Percentiles rank a stretch among this genome's conserved stretches.
Evolutionary conservation across 30 jellyfish, hydroid and myxozoan species (phyloP).

Genomic region (Pelagia noctiluca): DNA sequence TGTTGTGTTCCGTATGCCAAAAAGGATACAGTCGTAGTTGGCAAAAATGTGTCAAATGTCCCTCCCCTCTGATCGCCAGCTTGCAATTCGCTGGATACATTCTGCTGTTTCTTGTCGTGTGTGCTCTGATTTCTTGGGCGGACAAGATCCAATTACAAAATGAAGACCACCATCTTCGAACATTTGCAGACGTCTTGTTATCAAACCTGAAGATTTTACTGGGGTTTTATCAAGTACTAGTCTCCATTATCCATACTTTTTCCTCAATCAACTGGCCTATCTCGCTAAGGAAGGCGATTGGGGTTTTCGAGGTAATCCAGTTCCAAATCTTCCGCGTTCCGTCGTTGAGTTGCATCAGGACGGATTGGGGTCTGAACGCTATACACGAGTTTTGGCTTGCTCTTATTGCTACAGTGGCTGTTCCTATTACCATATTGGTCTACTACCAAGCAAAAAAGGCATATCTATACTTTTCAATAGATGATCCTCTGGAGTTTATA

Average conservation of each 20-base stretch:
- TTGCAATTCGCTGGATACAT: constrained; percentile 33
- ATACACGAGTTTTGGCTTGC: constrained; percentile 50
- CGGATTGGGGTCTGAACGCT: constrained; percentile 44
- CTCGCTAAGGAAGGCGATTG: constrained; percentile 8
- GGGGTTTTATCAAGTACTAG: constrained; percentile 61
- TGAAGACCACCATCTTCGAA: neutral
- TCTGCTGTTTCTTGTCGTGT: constrained; percentile 24
- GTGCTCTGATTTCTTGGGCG: constrained; percentile 49
- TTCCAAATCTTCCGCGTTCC: constrained; percentile 46
- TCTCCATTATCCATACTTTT: constrained; percentile 14
- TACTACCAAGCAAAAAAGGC: constrained; percentile 3
- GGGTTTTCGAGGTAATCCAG: constrained; percentile 28
- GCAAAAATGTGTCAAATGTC: constrained; percentile 52
- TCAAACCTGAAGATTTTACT: constrained; percentile 60
- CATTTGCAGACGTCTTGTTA: constrained; percentile 66
- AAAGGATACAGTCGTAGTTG: constrained; percentile 21
- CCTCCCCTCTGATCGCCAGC: constrained; percentile 13
- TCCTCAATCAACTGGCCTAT: constrained; percentile 58
- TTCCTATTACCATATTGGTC: constrained; percentile 19
- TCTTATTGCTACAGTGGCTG: constrained; percentile 40
- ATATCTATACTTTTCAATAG: neutral
- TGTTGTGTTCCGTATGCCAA: constrained; percentile 60
- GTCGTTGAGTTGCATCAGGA: constrained; percentile 42
- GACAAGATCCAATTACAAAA: constrained; percentile 11
- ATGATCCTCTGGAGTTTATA: neutral